A percentile compares a stretch with the other conserved stretches of the same genome.
Conservation (phyloP, 2,797 vertebrate species). For the Sebastes steindachneri region DNA sequence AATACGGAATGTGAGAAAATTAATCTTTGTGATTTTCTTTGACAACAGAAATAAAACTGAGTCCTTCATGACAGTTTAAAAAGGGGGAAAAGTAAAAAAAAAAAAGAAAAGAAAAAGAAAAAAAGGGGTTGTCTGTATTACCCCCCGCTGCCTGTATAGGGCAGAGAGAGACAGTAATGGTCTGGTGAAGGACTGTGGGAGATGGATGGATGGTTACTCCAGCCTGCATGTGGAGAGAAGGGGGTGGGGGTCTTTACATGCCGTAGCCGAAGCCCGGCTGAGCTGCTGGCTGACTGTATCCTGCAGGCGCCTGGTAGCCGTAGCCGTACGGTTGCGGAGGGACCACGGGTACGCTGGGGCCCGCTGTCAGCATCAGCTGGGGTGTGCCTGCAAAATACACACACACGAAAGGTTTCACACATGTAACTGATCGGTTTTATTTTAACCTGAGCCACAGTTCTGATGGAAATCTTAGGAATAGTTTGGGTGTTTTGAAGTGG, state of each 20-base stretch:
- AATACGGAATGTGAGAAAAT: conserved; percentile 94
- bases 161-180: conserved; percentile 83
- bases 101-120: conserved; percentile 48
- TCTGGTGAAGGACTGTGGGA: conserved; percentile 90
- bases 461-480: not conserved
- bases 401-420: not conserved
- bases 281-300: conserved; percentile 85
- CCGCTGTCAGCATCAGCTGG: conserved; percentile 97
- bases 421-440: not conserved
- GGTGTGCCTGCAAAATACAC: conserved; percentile 87
- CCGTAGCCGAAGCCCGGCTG: conserved; percentile 95
- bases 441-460: not conserved
- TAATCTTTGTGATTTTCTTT: conserved; percentile 86
- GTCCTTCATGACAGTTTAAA: conserved; percentile 96
- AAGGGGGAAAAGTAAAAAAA: conserved; percentile 45
- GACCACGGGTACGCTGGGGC: conserved; percentile 94
- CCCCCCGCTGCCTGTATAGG: conserved; percentile 74
- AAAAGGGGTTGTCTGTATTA: conserved; percentile 77
- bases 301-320: conserved; percentile 91
- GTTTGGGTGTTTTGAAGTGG: too few relatives aligned
- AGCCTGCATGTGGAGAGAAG: conserved; percentile 62
- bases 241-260: conserved; percentile 87
- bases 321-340: conserved; percentile 95
- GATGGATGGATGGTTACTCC: conserved; percentile 84
- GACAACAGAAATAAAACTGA: conserved; percentile 89